These are phyloP conservation scores for Bursaphelenchus okinawaensis DNA, from an alignment of 2,888 invertebrate genomes.

Conservation along the genomic window DNA sequence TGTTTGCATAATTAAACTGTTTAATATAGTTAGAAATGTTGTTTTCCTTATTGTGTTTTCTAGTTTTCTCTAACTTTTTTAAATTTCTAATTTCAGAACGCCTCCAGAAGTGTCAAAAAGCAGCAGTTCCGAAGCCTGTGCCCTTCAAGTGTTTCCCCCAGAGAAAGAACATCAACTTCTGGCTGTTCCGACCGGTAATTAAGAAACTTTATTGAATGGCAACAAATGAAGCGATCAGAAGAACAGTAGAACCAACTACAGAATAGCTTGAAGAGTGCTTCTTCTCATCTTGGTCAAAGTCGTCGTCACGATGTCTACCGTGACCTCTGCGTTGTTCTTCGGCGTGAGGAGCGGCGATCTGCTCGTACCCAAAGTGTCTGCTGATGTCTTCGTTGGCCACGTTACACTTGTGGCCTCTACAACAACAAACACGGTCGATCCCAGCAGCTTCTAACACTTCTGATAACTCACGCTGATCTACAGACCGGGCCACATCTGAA, in stretches of 20 bases:
- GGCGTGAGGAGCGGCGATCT: background rate
- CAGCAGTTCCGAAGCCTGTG: slow-evolving; percentile 10
- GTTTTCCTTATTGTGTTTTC: background rate
- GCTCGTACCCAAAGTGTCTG: background rate
- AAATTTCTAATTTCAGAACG: background rate
- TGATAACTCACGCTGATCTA: background rate
- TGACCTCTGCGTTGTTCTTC: background rate
- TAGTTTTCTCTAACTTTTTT: background rate
- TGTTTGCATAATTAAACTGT: no score
- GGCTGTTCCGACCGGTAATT: background rate
- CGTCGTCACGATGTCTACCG: background rate
- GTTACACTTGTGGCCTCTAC: slow-evolving; percentile 7
- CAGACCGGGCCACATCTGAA: background rate
- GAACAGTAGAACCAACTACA: background rate
- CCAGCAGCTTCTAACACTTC: background rate
- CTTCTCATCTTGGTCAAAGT: no score
- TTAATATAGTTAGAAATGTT: background rate
- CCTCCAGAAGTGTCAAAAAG: slow-evolving; percentile 5
- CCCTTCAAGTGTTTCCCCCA: background rate
- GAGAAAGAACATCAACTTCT: slow-evolving; percentile 1
- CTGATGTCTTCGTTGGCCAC: background rate
- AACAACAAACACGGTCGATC: slow-evolving; percentile 8
- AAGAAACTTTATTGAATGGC: background rate
- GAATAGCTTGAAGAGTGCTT: background rate
- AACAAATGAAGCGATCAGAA: background rate